Conservation (phyloP, 92 coral and sea anemone species). For the Zoanthus gigantus region DNA sequence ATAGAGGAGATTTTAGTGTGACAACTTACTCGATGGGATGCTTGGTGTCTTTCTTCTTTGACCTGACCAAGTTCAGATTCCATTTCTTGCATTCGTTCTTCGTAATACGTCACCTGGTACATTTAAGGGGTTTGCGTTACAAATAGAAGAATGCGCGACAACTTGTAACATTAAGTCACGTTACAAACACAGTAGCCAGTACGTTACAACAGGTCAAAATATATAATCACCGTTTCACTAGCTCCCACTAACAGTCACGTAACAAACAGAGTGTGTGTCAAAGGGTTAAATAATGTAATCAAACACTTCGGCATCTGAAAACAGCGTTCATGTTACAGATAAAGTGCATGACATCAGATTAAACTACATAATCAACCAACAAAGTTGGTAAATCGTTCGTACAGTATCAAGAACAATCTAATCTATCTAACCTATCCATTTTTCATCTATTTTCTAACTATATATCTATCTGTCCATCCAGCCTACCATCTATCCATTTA, state of each 20-base stretch:
- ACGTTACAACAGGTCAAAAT: too few relatives aligned
- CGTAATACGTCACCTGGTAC: slow-evolving; percentile 90
- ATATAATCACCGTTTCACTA: not conserved
- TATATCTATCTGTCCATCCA: too few relatives aligned
- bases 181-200: too few relatives aligned
- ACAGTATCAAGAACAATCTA: not conserved
- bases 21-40: slow-evolving; percentile 82
- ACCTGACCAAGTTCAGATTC: slow-evolving; percentile 80
- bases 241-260: not conserved
- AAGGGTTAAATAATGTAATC: not conserved
- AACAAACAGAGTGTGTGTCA: not conserved
- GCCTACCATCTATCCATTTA: too few relatives aligned
- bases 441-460: too few relatives aligned
- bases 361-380: too few relatives aligned
- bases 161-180: not conserved
- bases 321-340: not conserved
- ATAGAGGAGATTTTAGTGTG: too few relatives aligned
- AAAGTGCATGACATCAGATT: not conserved
- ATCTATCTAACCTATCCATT: not conserved
- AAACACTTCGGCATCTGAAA: not conserved
- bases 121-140: not conserved
- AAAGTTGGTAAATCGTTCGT: too few relatives aligned
- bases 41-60: slow-evolving; percentile 88
- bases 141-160: not conserved
- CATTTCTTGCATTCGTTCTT: slow-evolving; percentile 82